Evolutionary conservation across 92 coral and sea anemone species (phyloP).

Genomic region (Parazoanthus atlanticus): DNA sequence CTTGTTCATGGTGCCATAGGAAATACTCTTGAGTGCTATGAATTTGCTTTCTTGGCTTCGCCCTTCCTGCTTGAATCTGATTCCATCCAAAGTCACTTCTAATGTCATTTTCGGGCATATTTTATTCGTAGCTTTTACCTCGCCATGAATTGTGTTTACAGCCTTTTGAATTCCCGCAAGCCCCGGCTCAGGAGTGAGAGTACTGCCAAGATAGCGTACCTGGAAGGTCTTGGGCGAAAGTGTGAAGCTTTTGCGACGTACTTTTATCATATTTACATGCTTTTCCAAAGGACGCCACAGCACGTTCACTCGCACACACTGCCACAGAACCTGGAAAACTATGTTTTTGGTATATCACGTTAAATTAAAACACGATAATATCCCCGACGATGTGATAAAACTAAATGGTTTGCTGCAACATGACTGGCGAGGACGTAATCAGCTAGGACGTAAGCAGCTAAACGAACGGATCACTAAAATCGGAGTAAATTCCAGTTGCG

Average conservation of each 20-base stretch:
- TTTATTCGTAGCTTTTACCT: slow-evolving; percentile 69
- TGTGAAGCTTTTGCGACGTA: slow-evolving; percentile 70
- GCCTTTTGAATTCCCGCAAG: slow-evolving; percentile 81
- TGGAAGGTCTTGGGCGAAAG: slow-evolving; percentile 74
- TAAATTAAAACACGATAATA: too few species aligned
- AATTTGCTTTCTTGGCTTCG: slow-evolving; percentile 48
- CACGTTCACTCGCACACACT: neutral
- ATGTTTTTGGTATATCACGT: neutral
- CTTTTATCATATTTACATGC: slow-evolving; percentile 68
- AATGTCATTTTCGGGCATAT: slow-evolving; percentile 78
- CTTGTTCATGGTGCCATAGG: slow-evolving; percentile 80
- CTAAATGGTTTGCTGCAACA: neutral
- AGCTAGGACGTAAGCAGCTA: too few species aligned
- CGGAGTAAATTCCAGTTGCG: neutral
- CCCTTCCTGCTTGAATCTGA: slow-evolving; percentile 66
- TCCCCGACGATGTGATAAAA: neutral
- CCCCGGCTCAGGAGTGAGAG: slow-evolving; percentile 75
- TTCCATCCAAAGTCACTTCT: slow-evolving; percentile 74
- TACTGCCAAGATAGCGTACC: slow-evolving; percentile 85
- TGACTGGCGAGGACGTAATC: neutral
- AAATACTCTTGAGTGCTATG: slow-evolving; percentile 76
- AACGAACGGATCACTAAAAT: neutral
- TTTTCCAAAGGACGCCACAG: neutral
- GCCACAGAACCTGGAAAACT: neutral
- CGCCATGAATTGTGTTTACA: slow-evolving; percentile 66